Conservation (phyloP, 2,888 invertebrate genomes). For the Melipona beecheii region DNA sequence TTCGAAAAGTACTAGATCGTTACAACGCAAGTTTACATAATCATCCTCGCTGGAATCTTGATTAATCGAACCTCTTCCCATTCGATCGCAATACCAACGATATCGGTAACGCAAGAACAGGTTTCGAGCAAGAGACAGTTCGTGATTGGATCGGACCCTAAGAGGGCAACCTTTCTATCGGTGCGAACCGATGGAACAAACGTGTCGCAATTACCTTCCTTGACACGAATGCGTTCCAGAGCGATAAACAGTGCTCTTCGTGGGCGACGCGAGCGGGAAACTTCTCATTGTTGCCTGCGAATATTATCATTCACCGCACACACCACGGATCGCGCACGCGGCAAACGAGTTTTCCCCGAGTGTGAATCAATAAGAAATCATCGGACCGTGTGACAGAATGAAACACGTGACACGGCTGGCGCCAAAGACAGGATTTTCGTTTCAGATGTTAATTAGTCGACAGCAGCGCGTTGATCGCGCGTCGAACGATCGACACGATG, state of each 20-base stretch:
- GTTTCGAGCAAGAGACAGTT: background rate
- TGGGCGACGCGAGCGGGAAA: constrained; percentile 44
- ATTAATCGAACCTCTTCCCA: background rate
- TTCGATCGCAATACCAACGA: background rate
- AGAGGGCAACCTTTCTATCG: constrained; percentile 4
- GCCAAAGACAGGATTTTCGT: constrained; percentile 49
- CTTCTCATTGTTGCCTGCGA: constrained; percentile 19
- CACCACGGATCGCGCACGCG: constrained; percentile 41
- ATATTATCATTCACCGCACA: constrained; percentile 52
- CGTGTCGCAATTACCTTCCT: constrained; percentile 38
- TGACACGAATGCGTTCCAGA: constrained; percentile 55
- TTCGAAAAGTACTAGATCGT: background rate
- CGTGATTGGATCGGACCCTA: constrained; percentile 5
- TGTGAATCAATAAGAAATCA: constrained; percentile 59
- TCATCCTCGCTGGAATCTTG: background rate
- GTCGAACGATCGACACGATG: background rate
- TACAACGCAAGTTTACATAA: background rate
- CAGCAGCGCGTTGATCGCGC: background rate
- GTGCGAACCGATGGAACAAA: background rate
- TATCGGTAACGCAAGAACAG: background rate
- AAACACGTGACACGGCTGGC: constrained; percentile 43
- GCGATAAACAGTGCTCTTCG: constrained; percentile 37
- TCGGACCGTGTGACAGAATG: constrained; percentile 51
- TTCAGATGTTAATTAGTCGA: constrained; percentile 36
- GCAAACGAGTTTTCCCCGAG: constrained; percentile 52